Conservation (phyloP, 1,140 invertebrate genomes). For the Pseudomyrmex pallidus region DNA sequence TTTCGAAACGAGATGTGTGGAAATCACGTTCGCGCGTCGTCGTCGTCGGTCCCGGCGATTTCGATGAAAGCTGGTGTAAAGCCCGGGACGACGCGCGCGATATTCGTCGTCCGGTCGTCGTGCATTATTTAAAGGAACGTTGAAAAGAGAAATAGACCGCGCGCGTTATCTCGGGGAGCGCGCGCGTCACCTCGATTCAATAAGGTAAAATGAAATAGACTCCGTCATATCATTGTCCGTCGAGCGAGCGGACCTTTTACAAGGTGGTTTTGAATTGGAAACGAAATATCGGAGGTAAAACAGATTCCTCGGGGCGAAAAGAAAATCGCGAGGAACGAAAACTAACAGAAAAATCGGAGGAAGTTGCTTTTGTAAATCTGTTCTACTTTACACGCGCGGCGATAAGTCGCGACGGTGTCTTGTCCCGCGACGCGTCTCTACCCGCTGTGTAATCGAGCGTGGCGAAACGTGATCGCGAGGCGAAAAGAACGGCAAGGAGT, state of each 20-base stretch:
- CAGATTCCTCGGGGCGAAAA: neutral
- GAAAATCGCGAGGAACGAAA: constrained; percentile 3
- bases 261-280: neutral
- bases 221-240: neutral
- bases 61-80: constrained; percentile 16
- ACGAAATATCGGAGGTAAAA: neutral
- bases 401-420: constrained; percentile 29
- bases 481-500: constrained; percentile 41
- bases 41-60: constrained; percentile 8
- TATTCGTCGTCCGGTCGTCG: neutral
- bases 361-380: constrained; percentile 25
- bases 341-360: constrained; percentile 29
- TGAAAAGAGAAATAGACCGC: constrained; percentile 18
- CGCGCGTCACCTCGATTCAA: neutral
- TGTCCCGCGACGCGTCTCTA: neutral
- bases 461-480: constrained; percentile 40
- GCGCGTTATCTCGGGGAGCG: neutral
- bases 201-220: neutral
- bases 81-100: neutral
- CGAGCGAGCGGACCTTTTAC: neutral
- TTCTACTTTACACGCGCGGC: constrained; percentile 30
- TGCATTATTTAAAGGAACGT: constrained; percentile 37
- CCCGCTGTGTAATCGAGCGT: constrained; percentile 42
- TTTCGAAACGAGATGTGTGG: constrained; percentile 10
- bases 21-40: constrained; percentile 36